Evolutionary conservation across 2,113 vertebrate species (phyloP).

Genomic region (Sprattus sprattus): DNA sequence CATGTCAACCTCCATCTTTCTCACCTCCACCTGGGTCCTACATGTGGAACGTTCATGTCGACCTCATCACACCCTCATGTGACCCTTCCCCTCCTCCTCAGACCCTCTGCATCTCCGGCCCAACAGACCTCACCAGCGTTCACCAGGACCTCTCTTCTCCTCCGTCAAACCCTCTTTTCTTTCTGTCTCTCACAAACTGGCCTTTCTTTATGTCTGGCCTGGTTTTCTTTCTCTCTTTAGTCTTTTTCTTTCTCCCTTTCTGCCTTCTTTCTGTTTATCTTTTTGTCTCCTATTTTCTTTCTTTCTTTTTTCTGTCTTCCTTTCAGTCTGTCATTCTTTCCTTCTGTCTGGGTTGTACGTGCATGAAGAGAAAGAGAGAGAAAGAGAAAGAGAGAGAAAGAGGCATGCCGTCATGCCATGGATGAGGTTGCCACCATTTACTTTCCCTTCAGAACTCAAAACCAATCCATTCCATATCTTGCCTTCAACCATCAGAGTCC

Average conservation of each 20-base stretch:
- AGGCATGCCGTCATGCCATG: slow-evolving; percentile 23
- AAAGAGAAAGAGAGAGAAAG: slow-evolving; percentile 18
- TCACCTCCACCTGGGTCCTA: slow-evolving; percentile 19
- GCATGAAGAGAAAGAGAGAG: slow-evolving; percentile 26
- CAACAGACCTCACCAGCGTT: neutral
- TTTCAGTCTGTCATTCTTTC: neutral
- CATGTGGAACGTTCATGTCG: slow-evolving; percentile 46
- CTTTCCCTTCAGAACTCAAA: neutral
- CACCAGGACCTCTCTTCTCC: neutral
- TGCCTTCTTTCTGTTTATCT: slow-evolving; percentile 24
- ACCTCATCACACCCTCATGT: slow-evolving; percentile 33
- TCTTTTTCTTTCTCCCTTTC: slow-evolving; percentile 50
- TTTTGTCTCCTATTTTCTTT: neutral
- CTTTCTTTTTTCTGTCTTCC: neutral
- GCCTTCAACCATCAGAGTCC: slow-evolving; percentile 10
- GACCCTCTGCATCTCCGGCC: slow-evolving; percentile 67
- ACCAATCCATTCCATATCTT: slow-evolving; percentile 11
- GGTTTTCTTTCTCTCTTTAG: neutral
- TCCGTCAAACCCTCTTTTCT: neutral
- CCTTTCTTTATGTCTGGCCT: slow-evolving; percentile 33
- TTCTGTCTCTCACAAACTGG: slow-evolving; percentile 39
- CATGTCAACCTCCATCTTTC: neutral
- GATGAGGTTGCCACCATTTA: slow-evolving; percentile 19
- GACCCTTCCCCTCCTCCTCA: slow-evolving; percentile 43
- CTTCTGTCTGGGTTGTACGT: slow-evolving; percentile 1